Evolutionary conservation across 1,140 invertebrate genomes (phyloP).

Genomic region (Telenomus remus): DNA sequence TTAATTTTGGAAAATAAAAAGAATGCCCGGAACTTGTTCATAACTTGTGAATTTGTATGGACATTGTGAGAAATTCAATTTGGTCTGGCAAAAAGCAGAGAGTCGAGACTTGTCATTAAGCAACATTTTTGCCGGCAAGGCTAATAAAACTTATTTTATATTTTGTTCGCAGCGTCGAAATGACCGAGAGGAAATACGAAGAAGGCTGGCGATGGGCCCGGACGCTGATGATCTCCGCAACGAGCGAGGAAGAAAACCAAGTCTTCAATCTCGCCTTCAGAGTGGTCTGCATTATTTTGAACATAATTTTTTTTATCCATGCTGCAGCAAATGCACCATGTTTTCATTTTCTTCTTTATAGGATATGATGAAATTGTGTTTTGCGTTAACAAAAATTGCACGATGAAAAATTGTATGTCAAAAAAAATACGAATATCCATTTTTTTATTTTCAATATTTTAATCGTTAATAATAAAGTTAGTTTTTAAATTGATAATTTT

Average conservation of each 20-base stretch:
- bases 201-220: slow-evolving; percentile 89
- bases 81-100: no score
- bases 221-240: slow-evolving; percentile 83
- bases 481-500: no score
- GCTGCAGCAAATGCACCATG: slow-evolving; percentile 11
- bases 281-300: slow-evolving; percentile 79
- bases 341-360: slow-evolving; percentile 2
- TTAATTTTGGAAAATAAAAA: no score
- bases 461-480: not conserved
- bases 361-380: not conserved
- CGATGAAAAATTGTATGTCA: no score
- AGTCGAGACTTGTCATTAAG: slow-evolving; percentile 9
- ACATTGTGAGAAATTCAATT: no score
- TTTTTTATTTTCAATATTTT: not conserved
- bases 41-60: no score
- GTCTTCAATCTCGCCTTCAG: slow-evolving; percentile 89
- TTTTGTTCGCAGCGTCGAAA: slow-evolving; percentile 84
- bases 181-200: slow-evolving; percentile 93
- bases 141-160: slow-evolving; percentile 43
- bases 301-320: slow-evolving; percentile 17
- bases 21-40: no score
- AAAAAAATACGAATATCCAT: not conserved
- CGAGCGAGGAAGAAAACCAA: slow-evolving; percentile 85
- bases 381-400: no score
- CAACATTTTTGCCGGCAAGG: slow-evolving; percentile 12